Percentiles rank a stretch among this genome's conserved stretches.
These are phyloP conservation scores for Drosophila longiperda DNA, from an alignment of 2,888 invertebrate genomes.

Conservation along the genomic window DNA sequence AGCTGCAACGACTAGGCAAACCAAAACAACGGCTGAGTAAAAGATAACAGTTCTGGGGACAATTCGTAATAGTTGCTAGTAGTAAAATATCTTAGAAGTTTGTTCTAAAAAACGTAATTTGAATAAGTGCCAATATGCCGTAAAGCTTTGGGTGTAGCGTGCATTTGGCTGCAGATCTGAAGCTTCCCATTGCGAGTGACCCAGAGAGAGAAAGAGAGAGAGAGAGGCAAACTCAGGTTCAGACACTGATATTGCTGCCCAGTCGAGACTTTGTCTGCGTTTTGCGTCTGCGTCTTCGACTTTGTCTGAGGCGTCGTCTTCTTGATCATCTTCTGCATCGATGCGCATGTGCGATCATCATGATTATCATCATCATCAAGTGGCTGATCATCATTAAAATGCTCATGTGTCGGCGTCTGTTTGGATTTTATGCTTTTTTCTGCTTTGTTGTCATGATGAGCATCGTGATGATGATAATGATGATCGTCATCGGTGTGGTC, in stretches of 20 bases:
- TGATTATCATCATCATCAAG: slow-evolving; percentile 31
- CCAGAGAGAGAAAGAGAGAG: slow-evolving; percentile 28
- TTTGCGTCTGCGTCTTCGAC: slow-evolving; percentile 7
- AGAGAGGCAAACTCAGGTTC: slow-evolving; percentile 36
- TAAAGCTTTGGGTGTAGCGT: slow-evolving; percentile 16
- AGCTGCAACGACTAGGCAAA: slow-evolving; percentile 5
- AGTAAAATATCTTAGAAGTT: background rate
- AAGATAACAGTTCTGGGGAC: background rate
- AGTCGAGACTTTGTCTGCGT: slow-evolving; percentile 36
- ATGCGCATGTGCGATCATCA: slow-evolving; percentile 62
- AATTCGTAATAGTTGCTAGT: background rate
- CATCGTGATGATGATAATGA: slow-evolving; percentile 18
- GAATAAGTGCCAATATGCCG: slow-evolving; percentile 4
- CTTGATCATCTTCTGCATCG: slow-evolving; percentile 67
- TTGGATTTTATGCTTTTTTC: background rate
- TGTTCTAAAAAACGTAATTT: no score
- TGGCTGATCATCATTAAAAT: slow-evolving; percentile 37
- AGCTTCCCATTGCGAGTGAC: slow-evolving; percentile 40
- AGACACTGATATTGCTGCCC: slow-evolving; percentile 51
- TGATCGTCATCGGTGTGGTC: slow-evolving; percentile 69
- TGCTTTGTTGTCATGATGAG: background rate
- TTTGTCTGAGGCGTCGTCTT: slow-evolving; percentile 13
- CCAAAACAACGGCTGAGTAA: background rate
- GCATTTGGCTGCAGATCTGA: slow-evolving; percentile 26
- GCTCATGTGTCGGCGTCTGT: slow-evolving; percentile 50